phyloP scores from a whole-genome alignment of 2,113 vertebrate species.

The Trogon surrucura region DNA sequence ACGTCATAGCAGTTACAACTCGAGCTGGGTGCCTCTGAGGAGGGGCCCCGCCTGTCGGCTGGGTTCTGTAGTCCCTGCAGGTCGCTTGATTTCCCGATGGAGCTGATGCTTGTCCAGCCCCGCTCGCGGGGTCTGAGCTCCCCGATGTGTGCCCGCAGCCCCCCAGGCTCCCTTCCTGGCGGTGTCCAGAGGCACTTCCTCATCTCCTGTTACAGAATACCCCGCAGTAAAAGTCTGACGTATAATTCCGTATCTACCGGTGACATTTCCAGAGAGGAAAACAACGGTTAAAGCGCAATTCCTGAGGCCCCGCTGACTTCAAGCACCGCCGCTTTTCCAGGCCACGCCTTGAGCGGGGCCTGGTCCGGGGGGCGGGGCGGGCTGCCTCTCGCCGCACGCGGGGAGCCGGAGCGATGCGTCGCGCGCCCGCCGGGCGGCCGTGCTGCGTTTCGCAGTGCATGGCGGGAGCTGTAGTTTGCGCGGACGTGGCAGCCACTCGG shows the following conservation, averaged over 20 bases:
- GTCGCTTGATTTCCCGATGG: neutral
- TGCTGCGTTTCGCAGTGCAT: too few relatives aligned
- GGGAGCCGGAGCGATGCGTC: too few relatives aligned
- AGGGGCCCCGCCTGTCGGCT: rapidly evolving
- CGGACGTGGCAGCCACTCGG: too few relatives aligned
- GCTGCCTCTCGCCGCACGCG: too few relatives aligned
- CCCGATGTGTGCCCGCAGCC: neutral
- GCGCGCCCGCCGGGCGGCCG: too few relatives aligned
- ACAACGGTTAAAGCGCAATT: neutral
- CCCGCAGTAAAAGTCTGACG: neutral
- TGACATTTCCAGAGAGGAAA: neutral
- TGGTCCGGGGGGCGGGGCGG: too few relatives aligned
- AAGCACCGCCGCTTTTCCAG: too few relatives aligned
- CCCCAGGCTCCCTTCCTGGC: neutral
- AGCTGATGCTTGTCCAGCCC: neutral
- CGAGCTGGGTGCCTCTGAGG: neutral
- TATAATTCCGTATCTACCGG: neutral
- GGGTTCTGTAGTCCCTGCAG: neutral
- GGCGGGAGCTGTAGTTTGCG: too few relatives aligned
- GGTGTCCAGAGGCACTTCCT: neutral
- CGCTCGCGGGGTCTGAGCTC: neutral
- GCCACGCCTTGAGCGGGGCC: too few relatives aligned
- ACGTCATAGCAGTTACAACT: neutral
- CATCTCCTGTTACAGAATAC: neutral
- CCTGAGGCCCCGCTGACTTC: rapidly evolving